Base-by-base conservation (phyloP, 2,888 invertebrate genomes). In the Microctonus brassicae region DNA sequence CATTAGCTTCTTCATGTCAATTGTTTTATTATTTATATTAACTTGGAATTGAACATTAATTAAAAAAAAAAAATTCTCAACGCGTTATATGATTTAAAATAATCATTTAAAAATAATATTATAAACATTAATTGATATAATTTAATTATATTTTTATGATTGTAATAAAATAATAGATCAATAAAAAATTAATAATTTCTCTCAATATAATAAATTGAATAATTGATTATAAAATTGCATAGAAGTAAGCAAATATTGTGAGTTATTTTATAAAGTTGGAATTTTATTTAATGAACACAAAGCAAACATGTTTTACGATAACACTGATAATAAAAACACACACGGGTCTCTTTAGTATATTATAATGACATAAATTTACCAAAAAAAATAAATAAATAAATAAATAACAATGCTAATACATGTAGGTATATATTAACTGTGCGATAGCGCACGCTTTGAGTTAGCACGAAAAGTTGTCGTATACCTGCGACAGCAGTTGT, bases 401-500 rank as follows among this genome's bases (percentile, higher is more conserved):
- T 17, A n/a, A 47, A 47, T 47, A 13, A 26, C 29, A 10, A 26
- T 57, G 17, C 13, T 3, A 26, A n/a, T 26, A 60, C 9, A 47
- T 47, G 17, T 47, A 20, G 47, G 47, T n/a, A 47, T 47, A 47
- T 9, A 20, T 47, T 47, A 17, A 47, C n/a, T 39, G 17, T 39
- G 53, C 55, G 66, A 71, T 67, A 67, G 71, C 53, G 47, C 36
- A 36, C 61, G 52, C 24, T 47, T 47, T 47, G 47, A 47, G 47
- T 47, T 47, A 17, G 47, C 47, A 47, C 17, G 20, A 47, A 47
- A 47, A 47, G 17, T 47, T 47, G 39, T 24, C 24, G 20, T 55
- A 47, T 34, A 66, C 53, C 34, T 70, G 47, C 47, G 13, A 47
- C 55, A 65, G 58, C 65, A 71, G 71, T 66, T 67, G 71, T 57